phyloP scores from a whole-genome alignment of 1,140 invertebrate genomes.

The Tetramorium simillimum region DNA sequence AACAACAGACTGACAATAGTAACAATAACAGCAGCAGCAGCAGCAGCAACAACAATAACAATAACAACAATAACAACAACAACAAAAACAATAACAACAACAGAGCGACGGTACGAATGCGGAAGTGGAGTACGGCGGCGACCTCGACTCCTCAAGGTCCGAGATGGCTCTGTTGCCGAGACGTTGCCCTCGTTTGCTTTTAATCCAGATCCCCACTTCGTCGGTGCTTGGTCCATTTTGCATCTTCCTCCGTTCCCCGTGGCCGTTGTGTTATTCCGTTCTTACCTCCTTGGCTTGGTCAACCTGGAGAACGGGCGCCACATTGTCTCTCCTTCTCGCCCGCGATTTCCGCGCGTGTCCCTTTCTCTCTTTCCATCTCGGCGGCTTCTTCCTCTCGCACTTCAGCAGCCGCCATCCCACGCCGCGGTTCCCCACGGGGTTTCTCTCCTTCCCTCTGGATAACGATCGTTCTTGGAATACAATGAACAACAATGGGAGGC shows the following conservation, averaged over 20 bases:
- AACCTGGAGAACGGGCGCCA: slow-evolving; percentile 68
- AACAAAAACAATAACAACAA: background rate
- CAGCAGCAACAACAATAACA: background rate
- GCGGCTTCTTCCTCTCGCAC: slow-evolving; percentile 49
- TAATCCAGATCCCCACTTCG: slow-evolving; percentile 85
- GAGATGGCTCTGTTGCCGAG: slow-evolving; percentile 84
- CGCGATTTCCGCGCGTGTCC: slow-evolving; percentile 48
- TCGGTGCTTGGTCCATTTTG: slow-evolving; percentile 79
- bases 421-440: background rate
- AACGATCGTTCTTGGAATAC: slow-evolving; percentile 25
- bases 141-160: slow-evolving; percentile 83
- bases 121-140: slow-evolving; percentile 60
- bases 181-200: slow-evolving; percentile 86
- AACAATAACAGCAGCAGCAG: background rate
- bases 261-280: slow-evolving; percentile 19
- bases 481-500: slow-evolving; percentile 40
- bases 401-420: background rate
- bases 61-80: background rate
- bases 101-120: slow-evolving; percentile 21
- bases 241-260: slow-evolving; percentile 68
- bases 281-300: slow-evolving; percentile 43
- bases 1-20: background rate
- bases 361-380: slow-evolving; percentile 63
- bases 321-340: slow-evolving; percentile 63
- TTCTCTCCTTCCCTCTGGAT: slow-evolving; percentile 3